A percentile compares a stretch with the other conserved stretches of the same genome.
These are phyloP conservation scores for Corythornis leucogaster DNA, from an alignment of 2,797 vertebrate genomes.

Conservation along the genomic window DNA sequence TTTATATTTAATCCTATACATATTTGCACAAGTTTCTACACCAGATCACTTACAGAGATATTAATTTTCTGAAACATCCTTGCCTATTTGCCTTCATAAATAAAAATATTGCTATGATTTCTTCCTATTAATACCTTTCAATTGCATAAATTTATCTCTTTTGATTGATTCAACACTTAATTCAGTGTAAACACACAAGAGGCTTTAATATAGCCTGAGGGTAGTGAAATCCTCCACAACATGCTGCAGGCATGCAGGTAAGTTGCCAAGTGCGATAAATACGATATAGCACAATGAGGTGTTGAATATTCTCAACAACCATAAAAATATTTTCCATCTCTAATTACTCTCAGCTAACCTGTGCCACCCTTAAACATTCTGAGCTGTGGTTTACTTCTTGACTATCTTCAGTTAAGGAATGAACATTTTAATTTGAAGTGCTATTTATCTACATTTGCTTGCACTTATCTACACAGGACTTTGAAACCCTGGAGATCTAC, in stretches of 20 bases:
- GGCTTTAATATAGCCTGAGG: slow-evolving; percentile 2
- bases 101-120: not conserved
- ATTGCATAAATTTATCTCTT: slow-evolving; percentile 26
- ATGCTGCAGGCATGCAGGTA: slow-evolving; percentile 19
- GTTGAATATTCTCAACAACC: slow-evolving; percentile 52
- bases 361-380: not conserved
- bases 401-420: not conserved
- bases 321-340: slow-evolving; percentile 60
- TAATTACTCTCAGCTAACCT: not conserved
- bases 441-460: not conserved
- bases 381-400: not conserved
- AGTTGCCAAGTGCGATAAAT: slow-evolving; percentile 35
- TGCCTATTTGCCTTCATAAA: not conserved
- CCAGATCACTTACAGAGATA: not conserved
- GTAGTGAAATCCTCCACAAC: not conserved
- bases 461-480: not conserved
- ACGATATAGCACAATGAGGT: slow-evolving; percentile 18
- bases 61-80: not conserved
- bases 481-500: not conserved
- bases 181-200: not conserved
- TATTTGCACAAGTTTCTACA: slow-evolving; percentile 25
- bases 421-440: not conserved
- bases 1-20: slow-evolving; percentile 1
- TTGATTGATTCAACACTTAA: slow-evolving; percentile 21
- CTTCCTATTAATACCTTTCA: slow-evolving; percentile 20